Base-by-base conservation (phyloP, 2,797 vertebrate genomes). In the Ctenochaetus hawaiiensis region DNA sequence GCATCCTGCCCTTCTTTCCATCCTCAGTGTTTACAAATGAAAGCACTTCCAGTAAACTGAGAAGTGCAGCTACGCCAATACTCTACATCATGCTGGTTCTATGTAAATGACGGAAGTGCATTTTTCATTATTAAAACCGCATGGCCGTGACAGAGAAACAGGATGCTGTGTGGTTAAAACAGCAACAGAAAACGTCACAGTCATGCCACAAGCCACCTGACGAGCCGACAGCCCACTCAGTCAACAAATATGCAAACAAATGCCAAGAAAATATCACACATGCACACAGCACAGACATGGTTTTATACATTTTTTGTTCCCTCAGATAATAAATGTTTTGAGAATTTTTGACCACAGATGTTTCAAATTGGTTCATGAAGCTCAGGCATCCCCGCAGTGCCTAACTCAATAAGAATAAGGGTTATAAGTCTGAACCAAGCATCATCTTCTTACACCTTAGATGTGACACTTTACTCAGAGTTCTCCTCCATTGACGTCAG, bases 101-200 rank as follows among this genome's bases (percentile, higher is more conserved):
- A 90, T 93, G 91, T 93, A 95, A 95, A 94, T 91, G 92, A 95
- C 87, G 89, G 92, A 95, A 94, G 91, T 91, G 81, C 78, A 82
- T 88, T 91, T 94, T 93, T 94, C 90, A 93, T 93, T 90, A 93
- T 90, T 91, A 92, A 91, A 93, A 93, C 92, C 90, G 77, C 92
- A 92, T 39, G 54, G 86, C 84, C 82, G 43, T 87, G 87, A 89
- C 81, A 84, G 75, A 92, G 91, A 93, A 93, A 95, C 93, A 95
- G 94, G 95, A 95, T 92, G 93, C 86, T 67, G 64, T 93, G 94
- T 85, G 94, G 93, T 93, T 93, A 92, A 84, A 92, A 84, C 69
- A 87, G 89, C 87, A 89, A 91, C 88, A 92, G 72, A 90, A 83
- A 92, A 91, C 87, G 82, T 93, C 91, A 89, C 78, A 84, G 80